Percentiles rank a stretch among this genome's conserved stretches.
These are phyloP conservation scores for Lophotis ruficrista DNA, from an alignment of 2,113 vertebrate species.

Conservation along the genomic window DNA sequence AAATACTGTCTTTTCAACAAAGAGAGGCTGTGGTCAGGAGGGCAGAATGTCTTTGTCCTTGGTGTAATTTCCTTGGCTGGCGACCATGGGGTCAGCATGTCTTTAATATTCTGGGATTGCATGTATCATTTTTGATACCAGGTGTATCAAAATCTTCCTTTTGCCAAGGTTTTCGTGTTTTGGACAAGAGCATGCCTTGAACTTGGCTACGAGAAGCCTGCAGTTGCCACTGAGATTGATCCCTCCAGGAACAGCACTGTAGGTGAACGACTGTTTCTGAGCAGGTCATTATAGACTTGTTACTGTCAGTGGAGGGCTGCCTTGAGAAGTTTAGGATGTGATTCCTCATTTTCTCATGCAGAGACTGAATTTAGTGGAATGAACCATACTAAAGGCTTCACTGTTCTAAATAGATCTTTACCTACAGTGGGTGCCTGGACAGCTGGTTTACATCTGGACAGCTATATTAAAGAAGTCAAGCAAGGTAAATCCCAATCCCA, in stretches of 20 bases:
- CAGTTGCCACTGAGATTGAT: not conserved
- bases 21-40: constrained; percentile 5
- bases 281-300: not conserved
- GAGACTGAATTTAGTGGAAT: not conserved
- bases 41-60: not conserved
- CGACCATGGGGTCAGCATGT: not conserved
- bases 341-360: not conserved
- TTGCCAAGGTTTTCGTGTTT: not conserved
- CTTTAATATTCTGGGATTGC: not conserved
- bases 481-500: not conserved
- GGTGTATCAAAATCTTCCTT: not conserved
- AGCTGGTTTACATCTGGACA: not conserved
- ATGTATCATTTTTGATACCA: not conserved
- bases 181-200: not conserved
- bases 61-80: not conserved
- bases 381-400: accelerated
- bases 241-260: not conserved
- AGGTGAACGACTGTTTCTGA: not conserved
- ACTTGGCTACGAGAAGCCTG: not conserved
- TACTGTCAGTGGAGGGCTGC: not conserved
- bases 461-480: not conserved
- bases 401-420: not conserved
- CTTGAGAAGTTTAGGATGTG: not conserved
- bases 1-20: not conserved
- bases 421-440: not conserved